phyloP scores from a whole-genome alignment of 2,888 invertebrate genomes.

The Drosophila seclusa region DNA sequence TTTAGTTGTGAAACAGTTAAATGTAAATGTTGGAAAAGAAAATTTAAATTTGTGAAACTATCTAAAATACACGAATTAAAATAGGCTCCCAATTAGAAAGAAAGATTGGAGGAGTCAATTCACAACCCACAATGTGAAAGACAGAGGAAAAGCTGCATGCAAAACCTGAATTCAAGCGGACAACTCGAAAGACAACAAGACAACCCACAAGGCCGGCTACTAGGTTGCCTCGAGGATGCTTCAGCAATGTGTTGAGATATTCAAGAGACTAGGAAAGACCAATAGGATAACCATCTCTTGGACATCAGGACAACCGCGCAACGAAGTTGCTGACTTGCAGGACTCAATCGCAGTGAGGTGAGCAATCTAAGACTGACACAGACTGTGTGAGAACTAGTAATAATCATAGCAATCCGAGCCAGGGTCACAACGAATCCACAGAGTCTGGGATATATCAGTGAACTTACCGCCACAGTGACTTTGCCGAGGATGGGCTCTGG shows the following conservation, averaged over 20 bases:
- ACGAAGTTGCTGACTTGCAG: neutral
- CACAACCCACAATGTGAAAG: neutral
- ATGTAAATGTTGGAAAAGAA: neutral
- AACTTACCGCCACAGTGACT: slow-evolving; percentile 96
- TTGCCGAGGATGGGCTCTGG: slow-evolving; percentile 98
- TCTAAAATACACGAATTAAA: neutral
- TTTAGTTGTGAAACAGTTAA: neutral
- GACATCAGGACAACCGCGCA: neutral
- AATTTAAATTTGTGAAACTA: neutral
- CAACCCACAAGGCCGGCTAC: neutral
- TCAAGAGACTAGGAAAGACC: neutral
- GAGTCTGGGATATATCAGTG: neutral
- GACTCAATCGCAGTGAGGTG: neutral
- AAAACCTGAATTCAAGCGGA: neutral
- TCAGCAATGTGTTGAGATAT: neutral
- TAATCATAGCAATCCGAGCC: neutral
- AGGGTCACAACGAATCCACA: neutral
- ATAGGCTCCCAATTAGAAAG: neutral
- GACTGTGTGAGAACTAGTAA: neutral
- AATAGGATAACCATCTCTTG: neutral
- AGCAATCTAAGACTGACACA: neutral
- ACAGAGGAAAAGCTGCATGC: neutral
- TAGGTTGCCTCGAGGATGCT: neutral
- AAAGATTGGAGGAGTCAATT: neutral
- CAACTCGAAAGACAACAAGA: neutral